Evolutionary conservation across 1,140 invertebrate genomes (phyloP), one percentile per base, ranked within the genome.

Genomic region (Daktulosphaira vitifoliae): DNA sequence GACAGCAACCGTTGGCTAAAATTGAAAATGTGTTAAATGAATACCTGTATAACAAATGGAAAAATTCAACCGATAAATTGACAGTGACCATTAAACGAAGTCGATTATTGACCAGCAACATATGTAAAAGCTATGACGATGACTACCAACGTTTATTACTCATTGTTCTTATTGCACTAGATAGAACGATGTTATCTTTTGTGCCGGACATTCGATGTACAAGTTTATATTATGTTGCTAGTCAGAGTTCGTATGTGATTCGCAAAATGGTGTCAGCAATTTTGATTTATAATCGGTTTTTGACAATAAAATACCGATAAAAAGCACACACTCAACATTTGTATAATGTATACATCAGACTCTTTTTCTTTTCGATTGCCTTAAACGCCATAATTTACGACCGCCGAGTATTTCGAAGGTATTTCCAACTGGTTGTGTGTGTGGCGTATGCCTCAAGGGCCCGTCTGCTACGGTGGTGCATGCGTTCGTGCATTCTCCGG

Each of bases 371-470:
- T 62, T 48, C 25, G 11, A 33, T 46, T 20, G 26, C 42, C 46
- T 62, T 62, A 62, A 62, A 62, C 18, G 56, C 38, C 56, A 33
- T 62, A 48, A 48, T 62, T 62, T 62, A 62, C 56, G 56, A 62
- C 42, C 42, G 56, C 11, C 42, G 18, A 33, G 56, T 48, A 62
- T 62, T 62, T 62, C 26, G 56, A 62, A 48, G 56, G 25, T 62
- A 48, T 48, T 56, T 29, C 18, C 18, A 29, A 62, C 56, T 62
- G 56, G 56, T 62, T 33, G 56, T 11, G 39, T 44, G 18, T 22
- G 51, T 37, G 18, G 26, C 11, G 23, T 20, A 48, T 62, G 56
- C 42, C 56, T 62, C 22, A 48, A 62, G 56, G 42, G 56, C 56
- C 25, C 9, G 42, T 62, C 56, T 39, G 11, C 16, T 7, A 15